Conservation (phyloP, 2,797 vertebrate genomes). For the Ceryle rudis region DNA sequence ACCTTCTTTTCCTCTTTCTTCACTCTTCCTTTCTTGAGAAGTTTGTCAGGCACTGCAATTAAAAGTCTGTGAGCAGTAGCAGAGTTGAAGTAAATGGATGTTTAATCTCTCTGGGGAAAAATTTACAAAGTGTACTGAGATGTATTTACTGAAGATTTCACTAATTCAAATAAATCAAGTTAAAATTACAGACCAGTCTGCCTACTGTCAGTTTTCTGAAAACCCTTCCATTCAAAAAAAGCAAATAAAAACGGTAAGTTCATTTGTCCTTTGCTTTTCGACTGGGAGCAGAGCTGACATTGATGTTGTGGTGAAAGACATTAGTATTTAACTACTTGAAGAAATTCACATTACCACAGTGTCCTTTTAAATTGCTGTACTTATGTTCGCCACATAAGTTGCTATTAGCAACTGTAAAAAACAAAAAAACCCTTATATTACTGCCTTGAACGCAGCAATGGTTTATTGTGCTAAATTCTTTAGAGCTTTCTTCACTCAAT, state of each 20-base stretch:
- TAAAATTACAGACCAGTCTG: slow-evolving; percentile 61
- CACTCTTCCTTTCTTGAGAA: background rate
- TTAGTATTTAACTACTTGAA: slow-evolving; percentile 70
- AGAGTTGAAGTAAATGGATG: slow-evolving; percentile 31
- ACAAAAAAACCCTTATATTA: background rate
- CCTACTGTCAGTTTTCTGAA: slow-evolving; percentile 42
- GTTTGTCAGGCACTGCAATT: slow-evolving; percentile 27
- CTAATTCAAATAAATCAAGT: slow-evolving; percentile 70
- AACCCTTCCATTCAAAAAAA: slow-evolving; percentile 52
- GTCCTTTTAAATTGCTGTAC: slow-evolving; percentile 70
- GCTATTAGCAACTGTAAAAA: slow-evolving; percentile 67
- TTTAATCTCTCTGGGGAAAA: slow-evolving; percentile 40
- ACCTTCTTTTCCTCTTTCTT: slow-evolving; percentile 2
- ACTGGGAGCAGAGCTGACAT: slow-evolving; percentile 28
- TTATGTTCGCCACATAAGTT: slow-evolving; percentile 71
- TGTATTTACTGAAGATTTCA: slow-evolving; percentile 57
- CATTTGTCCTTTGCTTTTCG: slow-evolving; percentile 56
- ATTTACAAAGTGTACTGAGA: slow-evolving; percentile 10
- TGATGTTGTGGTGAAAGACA: slow-evolving; percentile 45
- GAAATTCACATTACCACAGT: slow-evolving; percentile 67
- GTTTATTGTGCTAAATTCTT: slow-evolving; percentile 28
- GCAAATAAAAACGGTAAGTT: slow-evolving; percentile 58
- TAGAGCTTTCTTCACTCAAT: background rate
- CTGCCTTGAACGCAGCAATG: slow-evolving; percentile 14
- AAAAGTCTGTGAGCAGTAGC: slow-evolving; percentile 1